Conservation (phyloP, 2,113 vertebrate genomes). For the Hymenochirus boettgeri region DNA sequence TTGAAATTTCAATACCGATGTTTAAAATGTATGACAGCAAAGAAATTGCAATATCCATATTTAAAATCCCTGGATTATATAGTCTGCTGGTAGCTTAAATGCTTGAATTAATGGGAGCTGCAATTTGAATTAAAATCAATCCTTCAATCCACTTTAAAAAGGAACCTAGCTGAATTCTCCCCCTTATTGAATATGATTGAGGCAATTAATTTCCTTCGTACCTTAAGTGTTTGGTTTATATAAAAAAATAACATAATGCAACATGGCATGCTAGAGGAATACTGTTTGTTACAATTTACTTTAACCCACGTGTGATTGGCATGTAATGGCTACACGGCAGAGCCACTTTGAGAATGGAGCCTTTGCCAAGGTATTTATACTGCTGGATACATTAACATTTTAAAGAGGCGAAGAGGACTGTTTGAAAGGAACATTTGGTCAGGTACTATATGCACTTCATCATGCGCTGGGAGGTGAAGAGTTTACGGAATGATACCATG, state of each 20-base stretch:
- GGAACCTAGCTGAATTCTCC: conserved; percentile 46
- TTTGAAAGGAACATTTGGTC: neutral
- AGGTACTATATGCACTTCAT: neutral
- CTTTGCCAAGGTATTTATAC: neutral
- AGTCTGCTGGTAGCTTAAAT: conserved; percentile 36
- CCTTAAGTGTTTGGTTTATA: conserved; percentile 45
- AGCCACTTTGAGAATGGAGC: neutral
- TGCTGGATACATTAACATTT: neutral
- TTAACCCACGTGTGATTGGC: conserved; percentile 9
- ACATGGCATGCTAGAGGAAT: conserved; percentile 48
- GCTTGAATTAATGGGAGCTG: conserved; percentile 56
- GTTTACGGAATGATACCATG: no score
- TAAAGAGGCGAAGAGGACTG: neutral
- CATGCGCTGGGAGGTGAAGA: no score
- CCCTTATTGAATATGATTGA: conserved; percentile 49
- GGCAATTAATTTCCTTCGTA: conserved; percentile 51
- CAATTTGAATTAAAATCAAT: conserved; percentile 65
- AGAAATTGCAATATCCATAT: conserved; percentile 50
- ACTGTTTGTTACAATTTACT: conserved; percentile 48
- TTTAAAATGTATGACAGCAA: conserved; percentile 49
- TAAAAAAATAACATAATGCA: conserved; percentile 42
- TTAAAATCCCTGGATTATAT: conserved; percentile 52
- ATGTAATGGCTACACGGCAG: neutral
- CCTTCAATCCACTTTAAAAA: conserved; percentile 46
- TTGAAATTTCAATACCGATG: conserved; percentile 54